Evolutionary conservation across 2,888 invertebrate genomes (phyloP).

Genomic region (Dryadula phaetusa): DNA sequence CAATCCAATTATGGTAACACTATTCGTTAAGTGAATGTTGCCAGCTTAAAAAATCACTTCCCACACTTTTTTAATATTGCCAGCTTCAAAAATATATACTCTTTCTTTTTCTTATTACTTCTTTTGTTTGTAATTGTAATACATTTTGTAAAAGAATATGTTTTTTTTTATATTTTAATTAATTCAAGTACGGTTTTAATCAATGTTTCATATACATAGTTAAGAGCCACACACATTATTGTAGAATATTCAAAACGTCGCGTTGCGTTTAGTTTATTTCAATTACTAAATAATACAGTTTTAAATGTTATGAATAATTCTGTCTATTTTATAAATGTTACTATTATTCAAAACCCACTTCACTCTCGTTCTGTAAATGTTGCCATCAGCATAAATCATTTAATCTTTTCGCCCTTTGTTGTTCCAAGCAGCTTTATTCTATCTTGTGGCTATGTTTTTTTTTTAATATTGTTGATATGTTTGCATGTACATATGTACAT

Average conservation of each 20-base stretch:
- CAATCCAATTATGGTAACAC: slow-evolving; percentile 79
- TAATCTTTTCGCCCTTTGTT: neutral
- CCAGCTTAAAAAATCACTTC: slow-evolving; percentile 35
- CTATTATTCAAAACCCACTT: slow-evolving; percentile 35
- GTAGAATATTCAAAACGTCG: too few relatives aligned
- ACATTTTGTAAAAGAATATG: too few relatives aligned
- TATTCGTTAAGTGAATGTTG: slow-evolving; percentile 37
- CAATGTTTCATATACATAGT: too few relatives aligned
- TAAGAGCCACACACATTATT: too few relatives aligned
- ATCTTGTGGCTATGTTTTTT: neutral
- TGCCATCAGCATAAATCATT: neutral
- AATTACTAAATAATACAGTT: too few relatives aligned
- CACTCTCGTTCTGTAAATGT: neutral
- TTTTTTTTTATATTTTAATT: too few relatives aligned
- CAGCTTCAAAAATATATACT: neutral
- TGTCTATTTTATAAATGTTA: slow-evolving; percentile 40
- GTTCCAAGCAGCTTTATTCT: neutral
- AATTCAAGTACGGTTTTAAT: too few relatives aligned
- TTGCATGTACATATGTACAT: neutral
- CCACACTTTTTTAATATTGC: slow-evolving; percentile 7
- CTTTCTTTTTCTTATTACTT: neutral
- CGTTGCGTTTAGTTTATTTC: too few relatives aligned
- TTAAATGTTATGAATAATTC: too few relatives aligned
- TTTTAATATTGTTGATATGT: neutral
- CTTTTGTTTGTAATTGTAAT: too few relatives aligned